Conservation (phyloP, 2,888 invertebrate genomes). For the Hydraecia micacea region DNA sequence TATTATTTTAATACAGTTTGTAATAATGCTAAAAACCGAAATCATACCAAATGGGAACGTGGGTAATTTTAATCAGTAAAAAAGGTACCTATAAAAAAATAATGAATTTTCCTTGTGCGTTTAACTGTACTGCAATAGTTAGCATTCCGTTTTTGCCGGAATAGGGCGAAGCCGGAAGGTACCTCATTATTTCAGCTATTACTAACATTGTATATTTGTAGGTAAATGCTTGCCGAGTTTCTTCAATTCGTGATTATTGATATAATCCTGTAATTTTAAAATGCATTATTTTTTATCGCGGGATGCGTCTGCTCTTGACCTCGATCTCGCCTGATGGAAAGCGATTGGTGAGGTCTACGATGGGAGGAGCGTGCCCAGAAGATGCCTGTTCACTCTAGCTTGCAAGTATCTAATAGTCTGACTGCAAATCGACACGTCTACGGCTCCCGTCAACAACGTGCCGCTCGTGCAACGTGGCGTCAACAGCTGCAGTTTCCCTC, state of each 20-base stretch:
- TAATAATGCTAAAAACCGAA: neutral
- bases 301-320: neutral
- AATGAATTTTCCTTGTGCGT: slow-evolving; percentile 24
- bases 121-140: slow-evolving; percentile 19
- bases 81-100: neutral
- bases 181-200: slow-evolving; percentile 49
- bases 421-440: neutral
- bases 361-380: neutral
- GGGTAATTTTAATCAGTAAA: slow-evolving; percentile 14
- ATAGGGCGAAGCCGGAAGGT: slow-evolving; percentile 57
- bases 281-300: neutral
- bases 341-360: neutral
- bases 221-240: slow-evolving; percentile 18
- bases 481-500: no score
- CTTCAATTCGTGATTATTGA: slow-evolving; percentile 17
- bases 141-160: slow-evolving; percentile 35
- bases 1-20: slow-evolving; percentile 13
- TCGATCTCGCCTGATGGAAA: neutral
- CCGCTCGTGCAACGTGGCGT: no score
- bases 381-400: neutral
- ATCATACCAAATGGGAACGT: neutral
- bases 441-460: neutral
- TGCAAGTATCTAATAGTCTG: neutral
- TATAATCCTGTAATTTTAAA: slow-evolving; percentile 30
- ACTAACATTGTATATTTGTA: slow-evolving; percentile 13